These are phyloP conservation scores for Diadophis punctatus DNA, from an alignment of 2,113 vertebrate species.

Conservation along the genomic window DNA sequence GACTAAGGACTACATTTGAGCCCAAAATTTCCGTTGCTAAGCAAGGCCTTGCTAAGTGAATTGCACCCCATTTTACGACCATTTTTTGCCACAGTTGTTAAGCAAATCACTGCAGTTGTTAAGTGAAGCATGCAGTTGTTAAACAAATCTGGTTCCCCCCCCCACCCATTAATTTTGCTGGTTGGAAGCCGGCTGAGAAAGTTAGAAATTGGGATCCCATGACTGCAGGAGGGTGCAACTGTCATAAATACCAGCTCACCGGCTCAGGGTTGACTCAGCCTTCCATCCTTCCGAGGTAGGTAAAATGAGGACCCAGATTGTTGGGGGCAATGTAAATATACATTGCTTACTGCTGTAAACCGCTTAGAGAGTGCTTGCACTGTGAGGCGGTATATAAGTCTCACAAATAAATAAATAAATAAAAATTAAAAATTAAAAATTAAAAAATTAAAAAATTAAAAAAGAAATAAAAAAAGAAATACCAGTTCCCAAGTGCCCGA, in stretches of 20 bases:
- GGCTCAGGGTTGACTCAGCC: too few species aligned
- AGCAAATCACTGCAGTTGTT: neutral
- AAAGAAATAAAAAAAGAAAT: too few species aligned
- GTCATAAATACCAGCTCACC: too few species aligned
- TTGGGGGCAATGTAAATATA: too few species aligned
- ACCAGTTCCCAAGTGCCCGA: neutral
- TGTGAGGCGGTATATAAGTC: too few species aligned
- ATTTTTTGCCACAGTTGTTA: neutral
- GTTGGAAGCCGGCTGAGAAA: neutral
- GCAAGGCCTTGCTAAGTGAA: neutral
- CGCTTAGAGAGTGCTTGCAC: too few species aligned
- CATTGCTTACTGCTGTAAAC: too few species aligned
- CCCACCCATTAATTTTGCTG: neutral
- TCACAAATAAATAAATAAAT: too few species aligned
- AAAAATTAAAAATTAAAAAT: too few species aligned
- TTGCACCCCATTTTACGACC: neutral
- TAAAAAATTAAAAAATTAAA: too few species aligned
- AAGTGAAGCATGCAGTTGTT: neutral
- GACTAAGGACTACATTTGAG: neutral
- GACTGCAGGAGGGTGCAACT: neutral
- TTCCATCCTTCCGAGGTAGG: too few species aligned
- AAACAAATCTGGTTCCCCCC: neutral
- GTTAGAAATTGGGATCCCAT: neutral
- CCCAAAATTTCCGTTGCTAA: neutral
- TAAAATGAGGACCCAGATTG: too few species aligned